Base-by-base conservation (phyloP, 2,797 vertebrate genomes). In the Tokudaia muenninki region DNA sequence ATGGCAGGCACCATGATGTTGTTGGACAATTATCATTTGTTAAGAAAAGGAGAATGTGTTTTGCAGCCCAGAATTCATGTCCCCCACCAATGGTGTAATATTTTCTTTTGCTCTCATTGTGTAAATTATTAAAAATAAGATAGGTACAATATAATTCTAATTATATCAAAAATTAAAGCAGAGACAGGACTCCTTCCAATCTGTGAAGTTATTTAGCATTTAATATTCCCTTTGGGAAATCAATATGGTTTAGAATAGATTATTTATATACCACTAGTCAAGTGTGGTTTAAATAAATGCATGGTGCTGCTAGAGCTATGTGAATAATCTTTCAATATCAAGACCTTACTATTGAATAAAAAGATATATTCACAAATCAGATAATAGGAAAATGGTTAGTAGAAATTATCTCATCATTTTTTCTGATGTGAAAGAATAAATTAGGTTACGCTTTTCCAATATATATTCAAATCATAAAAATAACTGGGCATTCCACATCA, bases 201-300 rank as follows among this genome's bases (percentile, higher is more conserved):
- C 94, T 90, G 90, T 95, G 94, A 94, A 98, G 94, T 97, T 98
- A 98, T 97, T 98, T 98, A 98, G 90, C 94, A 93, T 97, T 98
- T 98, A 98, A 98, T 98, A 97, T 97, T 97, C 96, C 95, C 97
- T 90, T 65, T 92, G 96, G 89, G 94, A 97, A 97, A 83, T 97
- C 97, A 98, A 96, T 94, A 88, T 12, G 94, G 94, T 94, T 97
- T 98, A 96, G 72, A 94, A 91, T 96, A 96, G 97, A 97, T 98
- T 98, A 98, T 98, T 98, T 98, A 98, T 97, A 98, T 41, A 93
- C 29, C 89, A 95, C 84, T 74, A 97, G 97, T 96, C 94, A 98
- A 97, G 90, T 88, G 90, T 98, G 97, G 74, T 90, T 97, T 98
- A 31, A 97, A 97, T 97, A 97, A 98, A 97, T 91, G n/a, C 65